phyloP scores from a whole-genome alignment of 2,888 invertebrate species.

The Myathropa florea region DNA sequence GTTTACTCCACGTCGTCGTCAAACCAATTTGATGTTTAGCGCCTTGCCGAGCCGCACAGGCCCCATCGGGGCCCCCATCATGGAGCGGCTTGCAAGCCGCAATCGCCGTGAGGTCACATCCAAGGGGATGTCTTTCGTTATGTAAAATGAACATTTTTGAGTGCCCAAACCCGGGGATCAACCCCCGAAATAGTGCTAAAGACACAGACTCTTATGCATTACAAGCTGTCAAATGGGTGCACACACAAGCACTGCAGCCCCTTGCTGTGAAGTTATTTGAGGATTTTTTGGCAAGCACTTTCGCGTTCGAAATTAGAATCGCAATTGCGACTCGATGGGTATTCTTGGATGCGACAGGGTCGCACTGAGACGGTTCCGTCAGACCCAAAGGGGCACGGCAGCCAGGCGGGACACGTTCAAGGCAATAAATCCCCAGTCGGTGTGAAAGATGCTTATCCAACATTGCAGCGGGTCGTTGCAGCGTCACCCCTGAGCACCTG shows the following conservation, averaged over 20 bases:
- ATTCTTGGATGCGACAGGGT: constrained; percentile 57
- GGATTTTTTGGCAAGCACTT: constrained; percentile 44
- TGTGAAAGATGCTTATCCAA: neutral
- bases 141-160: constrained; percentile 62
- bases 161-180: neutral
- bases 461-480: neutral
- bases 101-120: neutral
- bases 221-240: neutral
- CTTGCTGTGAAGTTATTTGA: constrained; percentile 16
- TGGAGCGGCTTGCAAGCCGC: neutral
- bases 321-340: constrained; percentile 46
- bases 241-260: neutral
- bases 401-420: constrained; percentile 2
- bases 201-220: constrained; percentile 3
- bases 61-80: neutral
- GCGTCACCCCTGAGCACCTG: constrained; percentile 19
- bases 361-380: constrained; percentile 49
- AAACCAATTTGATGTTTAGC: neutral
- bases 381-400: neutral
- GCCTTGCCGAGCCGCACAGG: neutral
- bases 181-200: too few species aligned
- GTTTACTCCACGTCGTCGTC: neutral
- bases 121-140: constrained; percentile 50
- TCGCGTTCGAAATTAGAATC: constrained; percentile 32
- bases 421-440: constrained; percentile 31